These are phyloP conservation scores for Zosterops lateralis DNA, from an alignment of 2,113 vertebrate species.

Conservation along the genomic window DNA sequence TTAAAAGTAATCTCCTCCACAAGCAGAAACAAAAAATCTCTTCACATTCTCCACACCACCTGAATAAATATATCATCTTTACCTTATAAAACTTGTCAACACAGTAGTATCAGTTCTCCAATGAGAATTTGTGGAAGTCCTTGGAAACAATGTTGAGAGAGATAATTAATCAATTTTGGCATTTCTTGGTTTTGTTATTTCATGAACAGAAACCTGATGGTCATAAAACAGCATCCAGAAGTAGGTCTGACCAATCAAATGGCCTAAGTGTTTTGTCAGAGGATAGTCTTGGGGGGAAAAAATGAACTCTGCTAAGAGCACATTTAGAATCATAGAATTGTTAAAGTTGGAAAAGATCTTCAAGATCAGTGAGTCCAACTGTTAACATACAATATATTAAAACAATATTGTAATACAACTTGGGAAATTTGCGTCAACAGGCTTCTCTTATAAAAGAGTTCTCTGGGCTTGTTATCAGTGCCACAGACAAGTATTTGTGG, in stretches of 20 bases:
- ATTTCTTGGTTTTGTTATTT: background rate
- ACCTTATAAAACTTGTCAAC: background rate
- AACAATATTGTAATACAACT: background rate
- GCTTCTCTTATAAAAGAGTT: background rate
- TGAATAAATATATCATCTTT: background rate
- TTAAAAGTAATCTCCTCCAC: background rate
- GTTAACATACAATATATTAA: background rate
- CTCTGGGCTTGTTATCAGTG: background rate
- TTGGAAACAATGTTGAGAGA: background rate
- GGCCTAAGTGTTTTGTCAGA: background rate
- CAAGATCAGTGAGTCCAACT: background rate
- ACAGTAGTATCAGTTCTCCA: background rate
- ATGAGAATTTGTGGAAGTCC: background rate
- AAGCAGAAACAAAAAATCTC: background rate
- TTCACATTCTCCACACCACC: background rate
- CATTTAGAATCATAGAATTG: background rate
- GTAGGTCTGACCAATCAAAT: background rate
- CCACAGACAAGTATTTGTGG: background rate
- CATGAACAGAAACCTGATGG: background rate
- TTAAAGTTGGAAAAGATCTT: background rate
- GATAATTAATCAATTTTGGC: background rate
- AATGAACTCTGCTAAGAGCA: background rate
- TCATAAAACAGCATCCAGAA: background rate
- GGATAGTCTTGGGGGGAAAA: background rate
- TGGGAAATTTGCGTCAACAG: background rate